phyloP scores from a whole-genome alignment of 2,113 vertebrate genomes.

The Notechis scutatus region DNA sequence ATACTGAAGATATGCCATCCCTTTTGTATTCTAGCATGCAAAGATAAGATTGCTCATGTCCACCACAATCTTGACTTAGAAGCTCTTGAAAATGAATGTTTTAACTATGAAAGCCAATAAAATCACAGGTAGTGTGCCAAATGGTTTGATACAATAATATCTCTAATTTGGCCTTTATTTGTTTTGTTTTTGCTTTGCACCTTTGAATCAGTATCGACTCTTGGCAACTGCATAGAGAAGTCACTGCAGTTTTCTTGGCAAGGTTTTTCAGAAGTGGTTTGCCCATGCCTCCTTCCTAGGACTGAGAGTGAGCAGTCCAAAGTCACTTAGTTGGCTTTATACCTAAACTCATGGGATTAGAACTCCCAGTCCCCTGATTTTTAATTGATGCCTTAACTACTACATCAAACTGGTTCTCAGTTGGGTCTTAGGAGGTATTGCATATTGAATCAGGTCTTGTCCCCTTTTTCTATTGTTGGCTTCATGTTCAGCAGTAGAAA shows the following conservation, averaged over 20 bases:
- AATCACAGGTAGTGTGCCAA: neutral
- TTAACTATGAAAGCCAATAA: neutral
- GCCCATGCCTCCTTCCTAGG: neutral
- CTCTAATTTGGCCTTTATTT: neutral
- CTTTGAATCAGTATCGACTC: neutral
- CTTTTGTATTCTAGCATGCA: neutral
- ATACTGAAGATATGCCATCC: neutral
- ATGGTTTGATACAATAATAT: neutral
- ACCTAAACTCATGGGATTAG: neutral
- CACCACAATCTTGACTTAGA: neutral
- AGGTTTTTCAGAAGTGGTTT: neutral
- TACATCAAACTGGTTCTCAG: neutral
- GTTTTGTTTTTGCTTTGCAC: neutral
- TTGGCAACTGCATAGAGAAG: neutral
- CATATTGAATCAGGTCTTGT: neutral
- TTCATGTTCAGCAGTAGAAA: neutral
- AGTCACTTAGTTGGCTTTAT: neutral
- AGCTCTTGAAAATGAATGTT: neutral
- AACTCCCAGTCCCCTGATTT: neutral
- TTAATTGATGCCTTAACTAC: neutral
- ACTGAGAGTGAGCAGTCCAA: neutral
- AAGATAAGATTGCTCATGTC: neutral
- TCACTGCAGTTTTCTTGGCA: neutral
- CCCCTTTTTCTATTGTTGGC: neutral
- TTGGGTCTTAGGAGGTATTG: neutral